These are phyloP conservation scores for Ctenicera cuprea DNA, from an alignment of 2,888 invertebrate species.

Conservation along the genomic window DNA sequence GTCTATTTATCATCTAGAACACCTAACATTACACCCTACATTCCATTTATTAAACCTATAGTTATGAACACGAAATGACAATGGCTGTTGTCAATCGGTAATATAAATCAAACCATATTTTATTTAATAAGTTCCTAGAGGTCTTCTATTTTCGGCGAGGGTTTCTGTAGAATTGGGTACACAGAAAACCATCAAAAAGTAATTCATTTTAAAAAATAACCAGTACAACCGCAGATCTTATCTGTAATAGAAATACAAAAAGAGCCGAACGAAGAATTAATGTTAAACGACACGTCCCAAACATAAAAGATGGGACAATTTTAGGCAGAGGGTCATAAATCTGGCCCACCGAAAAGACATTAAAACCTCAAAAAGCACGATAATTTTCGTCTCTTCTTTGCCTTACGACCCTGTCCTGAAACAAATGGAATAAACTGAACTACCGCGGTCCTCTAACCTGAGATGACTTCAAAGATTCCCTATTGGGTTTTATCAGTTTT, in stretches of 20 bases:
- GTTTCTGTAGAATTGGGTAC: constrained; percentile 14
- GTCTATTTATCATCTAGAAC: constrained; percentile 52
- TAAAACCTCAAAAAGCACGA: constrained; percentile 48
- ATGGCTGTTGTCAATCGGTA: constrained; percentile 4
- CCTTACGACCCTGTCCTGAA: constrained; percentile 40
- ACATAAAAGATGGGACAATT: constrained; percentile 67
- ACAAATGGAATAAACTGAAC: constrained; percentile 50
- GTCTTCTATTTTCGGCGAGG: constrained; percentile 24
- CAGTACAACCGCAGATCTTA: constrained; percentile 51
- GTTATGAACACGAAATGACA: not conserved
- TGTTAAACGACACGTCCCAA: constrained; percentile 62
- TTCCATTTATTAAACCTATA: not conserved
- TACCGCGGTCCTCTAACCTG: constrained; percentile 42
- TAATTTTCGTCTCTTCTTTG: constrained; percentile 35
- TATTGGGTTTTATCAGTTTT: constrained; percentile 63
- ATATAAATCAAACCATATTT: constrained; percentile 27
- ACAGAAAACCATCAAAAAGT: constrained; percentile 38
- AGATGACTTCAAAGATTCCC: constrained; percentile 57
- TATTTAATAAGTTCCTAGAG: constrained; percentile 17
- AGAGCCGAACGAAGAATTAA: constrained; percentile 63
- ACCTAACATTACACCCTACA: constrained; percentile 33
- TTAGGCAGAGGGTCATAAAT: constrained; percentile 62
- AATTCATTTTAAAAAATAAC: constrained; percentile 34
- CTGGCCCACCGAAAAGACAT: constrained; percentile 57
- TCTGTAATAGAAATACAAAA: constrained; percentile 55